Evolutionary conservation across 2,113 vertebrate genomes (phyloP), one percentile per base, ranked within the genome.

Genomic region (Morphnarchus princeps): DNA sequence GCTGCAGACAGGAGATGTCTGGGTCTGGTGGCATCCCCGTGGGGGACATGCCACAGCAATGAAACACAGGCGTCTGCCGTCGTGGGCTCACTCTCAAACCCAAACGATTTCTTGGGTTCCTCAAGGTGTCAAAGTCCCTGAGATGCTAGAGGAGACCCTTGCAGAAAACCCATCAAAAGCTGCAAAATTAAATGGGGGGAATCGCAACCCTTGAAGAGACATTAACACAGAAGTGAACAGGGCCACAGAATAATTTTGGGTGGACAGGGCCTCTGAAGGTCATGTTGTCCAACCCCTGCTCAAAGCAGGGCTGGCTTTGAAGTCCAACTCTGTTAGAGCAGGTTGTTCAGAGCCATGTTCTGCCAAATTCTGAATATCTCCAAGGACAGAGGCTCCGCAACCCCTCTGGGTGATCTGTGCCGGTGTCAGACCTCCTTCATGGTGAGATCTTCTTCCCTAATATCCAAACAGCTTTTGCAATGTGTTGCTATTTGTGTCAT

Each of bases 331-430:
- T 34, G 10, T 32, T 45, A 20, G 9, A 92, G 7, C 6, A 65
- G 9, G 50, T 52, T 88, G 21, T 26, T 88, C 19, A 70, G 34
- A 22, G 24, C 32, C 36, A 7, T 32, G 16, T 67, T 17, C 14
- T 54, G 25, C 63, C 25, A 79, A 74, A 79, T 72, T 91, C 32
- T 67, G 52, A 71, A 4, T 91, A 57, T 57, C 18, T 84, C 18
- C 1, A 10, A 42, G 14, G 40, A 17, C 0, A 67, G 34, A 82
- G 18, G 13, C 16, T 86, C n/a, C 1, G 2, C 25, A 81, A 6
- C 6, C 38, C 90, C 55, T 61, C 47, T 63, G 36, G 42, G n/a
- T 10, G 84, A 72, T 10, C 38, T 38, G 8, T 95, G 47, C 15
- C 26, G 16, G 13, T 11, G 15, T 72, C 36, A 65, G 28, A 61